These are phyloP conservation scores for Drosophila multiciliata DNA, from an alignment of 2,888 invertebrate genomes.

Conservation along the genomic window DNA sequence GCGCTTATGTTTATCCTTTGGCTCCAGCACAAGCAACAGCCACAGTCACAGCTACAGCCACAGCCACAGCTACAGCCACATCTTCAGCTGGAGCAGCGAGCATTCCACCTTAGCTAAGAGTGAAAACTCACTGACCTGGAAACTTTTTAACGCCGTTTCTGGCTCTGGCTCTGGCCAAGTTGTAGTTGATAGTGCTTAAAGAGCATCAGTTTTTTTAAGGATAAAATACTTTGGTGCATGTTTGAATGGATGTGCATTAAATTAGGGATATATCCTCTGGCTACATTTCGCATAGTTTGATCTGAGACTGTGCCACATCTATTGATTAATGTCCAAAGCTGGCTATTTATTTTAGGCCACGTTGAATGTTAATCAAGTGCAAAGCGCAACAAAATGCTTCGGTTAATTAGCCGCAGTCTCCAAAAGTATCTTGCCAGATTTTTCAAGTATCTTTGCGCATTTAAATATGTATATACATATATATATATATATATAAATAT, in stretches of 20 bases:
- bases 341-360: constrained; percentile 61
- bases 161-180: constrained; percentile 29
- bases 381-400: constrained; percentile 65
- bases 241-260: constrained; percentile 46
- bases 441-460: background rate
- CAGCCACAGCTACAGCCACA: background rate
- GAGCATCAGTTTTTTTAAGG: constrained; percentile 26
- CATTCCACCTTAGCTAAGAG: constrained; percentile 37
- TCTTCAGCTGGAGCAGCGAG: constrained; percentile 13
- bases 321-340: constrained; percentile 54
- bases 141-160: constrained; percentile 53
- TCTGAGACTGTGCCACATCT: constrained; percentile 12
- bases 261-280: constrained; percentile 44
- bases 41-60: background rate
- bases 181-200: constrained; percentile 38
- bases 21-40: constrained; percentile 12
- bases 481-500: constrained; percentile 2
- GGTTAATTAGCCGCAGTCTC: constrained; percentile 58
- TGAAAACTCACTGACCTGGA: constrained; percentile 77
- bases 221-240: constrained; percentile 33
- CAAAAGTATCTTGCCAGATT: constrained; percentile 13
- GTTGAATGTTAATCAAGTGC: constrained; percentile 67
- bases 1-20: constrained; percentile 66
- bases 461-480: background rate
- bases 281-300: constrained; percentile 16